A percentile compares a stretch with the other conserved stretches of the same genome.
These are phyloP conservation scores for Aegithalos caudatus DNA, from an alignment of 2,113 vertebrate genomes.

Conservation along the genomic window DNA sequence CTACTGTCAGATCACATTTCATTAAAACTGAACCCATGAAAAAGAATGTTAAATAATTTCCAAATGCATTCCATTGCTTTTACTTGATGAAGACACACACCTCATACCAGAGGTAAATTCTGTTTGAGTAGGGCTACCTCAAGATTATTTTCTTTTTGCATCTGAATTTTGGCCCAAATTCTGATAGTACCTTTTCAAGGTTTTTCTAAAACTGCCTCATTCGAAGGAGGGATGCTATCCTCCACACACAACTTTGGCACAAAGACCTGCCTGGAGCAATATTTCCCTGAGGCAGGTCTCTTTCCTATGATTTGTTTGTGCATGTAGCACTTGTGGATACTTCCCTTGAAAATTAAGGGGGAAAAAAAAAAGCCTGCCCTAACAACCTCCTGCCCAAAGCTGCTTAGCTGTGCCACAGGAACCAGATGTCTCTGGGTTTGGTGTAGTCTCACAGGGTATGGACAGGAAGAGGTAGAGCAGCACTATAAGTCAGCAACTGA, in stretches of 20 bases:
- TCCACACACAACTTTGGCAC: neutral
- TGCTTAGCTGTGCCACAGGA: neutral
- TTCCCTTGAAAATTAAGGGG: neutral
- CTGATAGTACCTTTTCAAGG: neutral
- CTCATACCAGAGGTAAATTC: neutral
- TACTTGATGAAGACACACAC: neutral
- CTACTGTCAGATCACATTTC: neutral
- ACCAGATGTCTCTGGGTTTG: neutral
- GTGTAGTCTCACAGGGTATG: fast-evolving
- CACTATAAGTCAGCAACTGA: neutral
- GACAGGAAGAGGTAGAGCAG: neutral
- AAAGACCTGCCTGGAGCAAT: neutral
- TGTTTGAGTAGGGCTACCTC: neutral
- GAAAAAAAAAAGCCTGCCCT: fast-evolving
- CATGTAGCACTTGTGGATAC: too few species aligned
- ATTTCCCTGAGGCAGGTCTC: fast-evolving
- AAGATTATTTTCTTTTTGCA: neutral
- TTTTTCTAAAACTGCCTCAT: neutral
- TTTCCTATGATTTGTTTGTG: neutral
- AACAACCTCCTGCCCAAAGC: neutral
- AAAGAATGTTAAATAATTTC: neutral
- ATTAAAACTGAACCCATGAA: neutral
- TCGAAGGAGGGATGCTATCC: neutral
- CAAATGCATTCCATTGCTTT: neutral
- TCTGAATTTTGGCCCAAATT: neutral